Base-by-base conservation (phyloP, 2,888 invertebrate genomes). In the Taphrorychus bicolor region DNA sequence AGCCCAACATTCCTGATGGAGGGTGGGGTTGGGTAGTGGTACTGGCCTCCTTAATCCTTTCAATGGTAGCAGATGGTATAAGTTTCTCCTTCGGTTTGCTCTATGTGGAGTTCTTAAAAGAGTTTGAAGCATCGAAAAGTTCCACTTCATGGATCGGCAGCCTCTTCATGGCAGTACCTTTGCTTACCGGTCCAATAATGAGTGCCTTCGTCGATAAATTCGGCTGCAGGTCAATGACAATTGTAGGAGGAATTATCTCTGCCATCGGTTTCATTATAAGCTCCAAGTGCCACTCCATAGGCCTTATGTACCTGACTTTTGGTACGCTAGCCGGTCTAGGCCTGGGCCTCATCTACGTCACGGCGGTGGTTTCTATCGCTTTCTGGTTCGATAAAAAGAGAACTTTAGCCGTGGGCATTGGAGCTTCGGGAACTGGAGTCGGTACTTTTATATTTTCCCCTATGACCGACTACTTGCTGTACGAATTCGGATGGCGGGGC, bases 11-110 rank as follows among this genome's bases (percentile, higher is more conserved):
- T 49, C 93, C 93, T 0, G 93, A 94, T 75, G 93, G 93, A 0
- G 94, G 91, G 1, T 94, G 92, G 91, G 94, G 94, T 5, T 95
- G 95, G 95, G 86, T 94, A 17, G 92, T 97, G 0, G 96, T 97
- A 0, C 81, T 91, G 41, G 90, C 95, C 2, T 93, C 95, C 0
- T 88, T 97, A 72, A 80, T 94, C 45, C 89, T 95, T 64, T 95
- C 95, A 17, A 88, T 95, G 84, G 91, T 97, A 54, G 94, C 95
- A 41, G 97, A 97, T 81, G 97, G 97, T 0, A 89, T 97, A 63
- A 94, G 94, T 57, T 95, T 97, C 80, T 71, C 70, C 1, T 68
- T 71, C 62, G 70, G 97, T 0, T 84, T 97, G 16, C 85, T 97
- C 5, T 95, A 92, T 78, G 90, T 92, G 0, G 91, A 95, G 76